These are phyloP conservation scores for Sarcoramphus papa DNA, from an alignment of 2,797 vertebrate genomes.

Conservation along the genomic window DNA sequence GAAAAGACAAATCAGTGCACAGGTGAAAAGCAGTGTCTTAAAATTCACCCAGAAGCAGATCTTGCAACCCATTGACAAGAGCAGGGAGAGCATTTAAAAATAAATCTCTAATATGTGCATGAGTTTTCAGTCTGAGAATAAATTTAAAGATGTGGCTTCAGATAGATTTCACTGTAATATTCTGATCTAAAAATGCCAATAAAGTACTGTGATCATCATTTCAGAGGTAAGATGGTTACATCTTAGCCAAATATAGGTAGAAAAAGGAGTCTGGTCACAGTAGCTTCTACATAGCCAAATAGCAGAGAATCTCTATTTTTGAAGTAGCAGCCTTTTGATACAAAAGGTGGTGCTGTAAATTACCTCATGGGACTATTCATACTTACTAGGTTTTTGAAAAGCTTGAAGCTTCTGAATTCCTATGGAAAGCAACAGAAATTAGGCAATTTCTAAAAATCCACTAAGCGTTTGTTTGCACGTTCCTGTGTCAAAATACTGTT, in stretches of 20 bases:
- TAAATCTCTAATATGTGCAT: neutral
- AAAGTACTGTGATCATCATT: neutral
- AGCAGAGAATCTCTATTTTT: neutral
- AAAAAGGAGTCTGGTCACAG: neutral
- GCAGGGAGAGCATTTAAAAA: neutral
- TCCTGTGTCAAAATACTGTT: neutral
- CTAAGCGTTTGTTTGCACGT: fast-evolving
- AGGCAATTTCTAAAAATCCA: neutral
- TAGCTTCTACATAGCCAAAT: neutral
- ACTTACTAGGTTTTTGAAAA: neutral
- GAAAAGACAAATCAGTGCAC: neutral
- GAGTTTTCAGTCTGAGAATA: neutral
- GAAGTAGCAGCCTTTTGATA: neutral
- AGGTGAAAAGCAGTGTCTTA: neutral
- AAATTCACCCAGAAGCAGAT: neutral
- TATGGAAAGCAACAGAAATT: neutral
- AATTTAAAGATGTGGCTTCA: neutral
- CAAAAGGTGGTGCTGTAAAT: neutral
- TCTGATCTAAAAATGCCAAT: neutral
- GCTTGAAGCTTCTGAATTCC: neutral
- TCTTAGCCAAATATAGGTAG: neutral
- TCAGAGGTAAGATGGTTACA: neutral
- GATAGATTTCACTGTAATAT: neutral
- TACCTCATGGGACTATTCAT: neutral
- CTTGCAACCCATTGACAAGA: neutral